Base-by-base conservation (phyloP, 2,797 vertebrate genomes). In the Gobio occitaniae region DNA sequence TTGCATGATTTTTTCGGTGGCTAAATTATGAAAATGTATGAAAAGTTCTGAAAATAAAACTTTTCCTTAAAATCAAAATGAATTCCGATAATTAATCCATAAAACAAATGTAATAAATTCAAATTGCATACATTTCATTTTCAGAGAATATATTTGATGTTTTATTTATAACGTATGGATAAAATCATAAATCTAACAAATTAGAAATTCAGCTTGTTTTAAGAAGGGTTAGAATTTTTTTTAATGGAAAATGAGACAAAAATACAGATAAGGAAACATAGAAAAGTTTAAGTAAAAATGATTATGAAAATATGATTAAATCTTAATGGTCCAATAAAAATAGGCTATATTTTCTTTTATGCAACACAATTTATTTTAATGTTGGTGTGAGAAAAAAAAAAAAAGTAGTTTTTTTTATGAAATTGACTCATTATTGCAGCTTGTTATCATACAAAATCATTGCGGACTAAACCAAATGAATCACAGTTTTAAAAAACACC, bases 221-320 rank as follows among this genome's bases (percentile, higher is more conserved):
- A 36, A 17, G 29, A 54, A 54, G 7, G 16, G 29, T 54, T 36
- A 36, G 3, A 54, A 44, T 6, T 19, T 29, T 36, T 71, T 15
- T 56, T 38, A n/a, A 38, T 76, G 65, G 8, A 69, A 69, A 19
- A 68, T 16, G 17, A 17, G 63, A 17, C 32, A 38, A 19, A 38
- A 21, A 2, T 68, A 38, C 32, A 41, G 36, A 19, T 68, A 4
- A 19, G 74, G 32, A 77, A 41, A 63, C 56, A 56, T 38, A 25
- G 7, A 50, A 17, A 50, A 16, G 7, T 25, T 48, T 16, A 38
- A 76, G 38, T 38, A 59, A 17, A 76, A 41, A 21, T 41, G 1
- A n/a, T 75, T 56, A 25, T 25, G 38, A 78, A 61, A 77, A 77
- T 16, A 69, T 76, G 32, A 78, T 17, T 25, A 21, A 59, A 69